phyloP scores from a whole-genome alignment of 2,888 invertebrate species.

The Drosophila formosana region DNA sequence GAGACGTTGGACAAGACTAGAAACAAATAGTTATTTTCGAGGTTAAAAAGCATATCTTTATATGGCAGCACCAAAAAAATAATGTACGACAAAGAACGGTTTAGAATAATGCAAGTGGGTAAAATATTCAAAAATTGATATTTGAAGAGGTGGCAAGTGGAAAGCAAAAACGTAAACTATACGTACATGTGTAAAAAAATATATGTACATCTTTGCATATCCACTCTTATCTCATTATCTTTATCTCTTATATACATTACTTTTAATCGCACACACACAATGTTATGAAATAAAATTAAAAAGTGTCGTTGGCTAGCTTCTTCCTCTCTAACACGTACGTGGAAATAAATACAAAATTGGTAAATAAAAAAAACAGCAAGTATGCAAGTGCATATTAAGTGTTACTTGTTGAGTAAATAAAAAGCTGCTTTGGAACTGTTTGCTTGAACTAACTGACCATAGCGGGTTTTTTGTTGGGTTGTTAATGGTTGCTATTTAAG shows the following conservation, averaged over 20 bases:
- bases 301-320: conserved; percentile 25
- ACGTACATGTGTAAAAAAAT: conserved; percentile 69
- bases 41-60: conserved; percentile 4
- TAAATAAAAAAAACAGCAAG: conserved; percentile 57
- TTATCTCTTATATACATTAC: conserved; percentile 57
- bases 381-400: conserved; percentile 10
- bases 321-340: conserved; percentile 33
- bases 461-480: conserved; percentile 3
- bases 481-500: conserved; percentile 16
- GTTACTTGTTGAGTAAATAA: conserved; percentile 42
- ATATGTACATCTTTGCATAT: conserved; percentile 59
- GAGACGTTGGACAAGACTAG: conserved; percentile 57
- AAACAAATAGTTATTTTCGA: conserved; percentile 50
- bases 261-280: conserved; percentile 36
- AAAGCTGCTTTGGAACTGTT: conserved; percentile 60
- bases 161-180: conserved; percentile 66
- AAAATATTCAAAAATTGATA: conserved; percentile 33
- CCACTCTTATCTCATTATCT: conserved; percentile 38
- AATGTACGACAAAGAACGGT: conserved; percentile 15
- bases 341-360: conserved; percentile 76
- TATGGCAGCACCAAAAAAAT: conserved; percentile 41
- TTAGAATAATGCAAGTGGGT: conserved; percentile 39
- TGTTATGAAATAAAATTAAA: conserved; percentile 33
- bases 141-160: conserved; percentile 34
- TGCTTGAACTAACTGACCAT: conserved; percentile 30